Evolutionary conservation across 2,888 invertebrate species (phyloP).

Genomic region (Eurois occulta): DNA sequence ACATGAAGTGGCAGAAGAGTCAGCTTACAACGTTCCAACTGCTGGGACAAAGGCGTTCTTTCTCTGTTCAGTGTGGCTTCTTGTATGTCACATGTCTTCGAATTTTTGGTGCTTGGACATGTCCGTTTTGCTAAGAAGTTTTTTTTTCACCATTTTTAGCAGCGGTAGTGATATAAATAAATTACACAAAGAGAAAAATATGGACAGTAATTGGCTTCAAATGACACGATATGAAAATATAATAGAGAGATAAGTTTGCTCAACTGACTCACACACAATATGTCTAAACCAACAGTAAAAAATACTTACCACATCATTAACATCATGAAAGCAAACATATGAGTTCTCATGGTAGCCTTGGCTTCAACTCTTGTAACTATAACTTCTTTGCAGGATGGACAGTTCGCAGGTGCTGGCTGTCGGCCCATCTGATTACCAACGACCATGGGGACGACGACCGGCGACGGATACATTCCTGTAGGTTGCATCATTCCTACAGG

Average conservation of each 20-base stretch:
- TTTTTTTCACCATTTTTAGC: not conserved
- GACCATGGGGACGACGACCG: slow-evolving; percentile 10
- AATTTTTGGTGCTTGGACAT: not conserved
- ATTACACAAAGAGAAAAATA: not conserved
- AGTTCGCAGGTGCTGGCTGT: slow-evolving; percentile 6
- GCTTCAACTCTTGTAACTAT: slow-evolving; percentile 29
- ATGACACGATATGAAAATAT: not conserved
- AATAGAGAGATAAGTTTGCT: not conserved
- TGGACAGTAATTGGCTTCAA: not conserved
- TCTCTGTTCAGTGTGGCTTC: not conserved
- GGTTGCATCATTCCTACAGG: slow-evolving; percentile 4
- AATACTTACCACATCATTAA: slow-evolving; percentile 28
- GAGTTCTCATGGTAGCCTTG: slow-evolving; percentile 20
- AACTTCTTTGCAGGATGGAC: slow-evolving; percentile 9
- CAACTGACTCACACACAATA: not conserved
- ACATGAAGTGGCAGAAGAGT: not conserved
- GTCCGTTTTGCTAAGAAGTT: not conserved
- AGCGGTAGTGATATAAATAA: not conserved
- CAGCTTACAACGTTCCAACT: not conserved
- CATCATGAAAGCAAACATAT: slow-evolving; percentile 16
- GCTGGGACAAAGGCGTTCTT: not conserved
- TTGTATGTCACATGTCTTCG: not conserved
- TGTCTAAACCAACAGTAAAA: not conserved
- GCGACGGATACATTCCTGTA: not conserved
- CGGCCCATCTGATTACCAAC: slow-evolving; percentile 33